A percentile compares a stretch with the other conserved stretches of the same genome.
Evolutionary conservation across 2,797 vertebrate genomes (phyloP).

Genomic region (Pteronotus mesoamericanus): DNA sequence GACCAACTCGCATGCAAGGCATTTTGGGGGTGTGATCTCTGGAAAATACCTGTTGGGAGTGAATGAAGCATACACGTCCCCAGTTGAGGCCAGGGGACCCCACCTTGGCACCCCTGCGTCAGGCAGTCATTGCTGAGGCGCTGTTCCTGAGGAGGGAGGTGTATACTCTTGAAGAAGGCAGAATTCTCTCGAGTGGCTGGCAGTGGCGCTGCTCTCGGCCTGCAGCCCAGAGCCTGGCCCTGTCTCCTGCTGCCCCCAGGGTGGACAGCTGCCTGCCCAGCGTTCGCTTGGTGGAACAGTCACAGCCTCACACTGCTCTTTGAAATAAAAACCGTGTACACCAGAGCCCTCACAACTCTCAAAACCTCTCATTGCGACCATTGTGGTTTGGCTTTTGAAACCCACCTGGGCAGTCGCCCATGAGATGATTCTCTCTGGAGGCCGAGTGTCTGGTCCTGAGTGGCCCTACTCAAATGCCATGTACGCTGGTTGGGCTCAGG

Average conservation of each 20-base stretch:
- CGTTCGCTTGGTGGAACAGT: not conserved
- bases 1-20: not conserved
- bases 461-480: not conserved
- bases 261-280: not conserved
- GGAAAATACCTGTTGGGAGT: not conserved
- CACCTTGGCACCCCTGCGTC: no score
- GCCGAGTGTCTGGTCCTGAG: not conserved
- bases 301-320: not conserved
- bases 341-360: not conserved
- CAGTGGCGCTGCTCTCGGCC: not conserved
- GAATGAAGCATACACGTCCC: not conserved
- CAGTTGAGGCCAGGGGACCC: not conserved
- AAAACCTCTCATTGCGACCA: not conserved
- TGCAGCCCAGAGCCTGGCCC: not conserved
- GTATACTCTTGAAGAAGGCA: not conserved
- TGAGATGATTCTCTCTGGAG: not conserved
- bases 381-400: conserved; percentile 26
- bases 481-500: not conserved
- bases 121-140: not conserved
- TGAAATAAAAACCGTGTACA: not conserved
- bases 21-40: not conserved
- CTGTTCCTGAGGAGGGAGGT: not conserved
- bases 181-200: not conserved
- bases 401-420: not conserved
- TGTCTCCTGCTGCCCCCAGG: not conserved